phyloP scores from a whole-genome alignment of 1,140 invertebrate species.

The Coptotermes formosanus region DNA sequence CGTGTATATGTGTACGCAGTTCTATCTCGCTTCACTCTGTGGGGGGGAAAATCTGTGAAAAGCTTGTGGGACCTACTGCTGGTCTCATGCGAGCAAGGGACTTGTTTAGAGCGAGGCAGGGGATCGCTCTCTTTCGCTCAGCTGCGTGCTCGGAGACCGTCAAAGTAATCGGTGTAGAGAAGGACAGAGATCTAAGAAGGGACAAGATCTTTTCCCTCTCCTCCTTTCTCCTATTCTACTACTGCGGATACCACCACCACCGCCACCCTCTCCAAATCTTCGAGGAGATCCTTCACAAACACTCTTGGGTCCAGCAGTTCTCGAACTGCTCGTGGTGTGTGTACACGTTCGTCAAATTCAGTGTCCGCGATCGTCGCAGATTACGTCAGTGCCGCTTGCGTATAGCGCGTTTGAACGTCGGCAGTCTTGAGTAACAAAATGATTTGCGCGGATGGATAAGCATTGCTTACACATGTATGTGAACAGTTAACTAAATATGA shows the following conservation, averaged over 20 bases:
- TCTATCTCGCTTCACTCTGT: neutral
- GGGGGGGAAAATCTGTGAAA: conserved; percentile 17
- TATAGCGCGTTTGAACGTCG: too few species aligned
- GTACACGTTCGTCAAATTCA: neutral
- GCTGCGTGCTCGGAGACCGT: too few species aligned
- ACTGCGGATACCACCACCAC: neutral
- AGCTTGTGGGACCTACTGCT: neutral
- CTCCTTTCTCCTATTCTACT: neutral
- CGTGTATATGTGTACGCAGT: neutral
- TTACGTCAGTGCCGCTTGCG: too few species aligned
- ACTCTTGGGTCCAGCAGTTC: neutral
- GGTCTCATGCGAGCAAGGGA: neutral
- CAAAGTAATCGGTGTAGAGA: too few species aligned
- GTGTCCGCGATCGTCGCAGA: neutral
- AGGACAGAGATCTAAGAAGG: neutral
- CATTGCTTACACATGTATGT: too few species aligned
- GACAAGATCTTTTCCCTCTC: neutral
- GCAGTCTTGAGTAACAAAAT: too few species aligned
- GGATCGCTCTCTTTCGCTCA: neutral
- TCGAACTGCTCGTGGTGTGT: neutral
- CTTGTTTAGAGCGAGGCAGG: neutral
- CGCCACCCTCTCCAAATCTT: conserved; percentile 17
- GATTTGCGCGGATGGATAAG: too few species aligned
- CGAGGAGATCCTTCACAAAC: conserved; percentile 14
- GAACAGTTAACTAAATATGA: too few species aligned